A percentile compares a stretch with the other conserved stretches of the same genome.
Conservation (phyloP, 53 echinoderm and acorn worm genomes). For the Holothuria leucospilota region DNA sequence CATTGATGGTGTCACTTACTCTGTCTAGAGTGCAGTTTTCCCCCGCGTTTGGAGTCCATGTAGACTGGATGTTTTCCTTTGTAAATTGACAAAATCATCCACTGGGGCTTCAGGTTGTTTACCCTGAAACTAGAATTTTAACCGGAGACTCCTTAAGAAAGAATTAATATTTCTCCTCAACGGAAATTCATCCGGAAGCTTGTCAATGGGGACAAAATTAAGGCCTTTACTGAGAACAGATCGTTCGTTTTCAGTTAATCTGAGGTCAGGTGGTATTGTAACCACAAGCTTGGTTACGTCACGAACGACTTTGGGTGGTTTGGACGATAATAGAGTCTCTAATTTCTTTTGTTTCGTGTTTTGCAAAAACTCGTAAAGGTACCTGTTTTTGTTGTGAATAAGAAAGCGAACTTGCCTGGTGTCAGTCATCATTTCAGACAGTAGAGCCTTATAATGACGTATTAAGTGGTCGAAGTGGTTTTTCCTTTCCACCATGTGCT, state of each 20-base stretch:
- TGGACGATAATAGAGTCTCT: background rate
- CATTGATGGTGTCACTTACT: background rate
- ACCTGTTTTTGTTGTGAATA: background rate
- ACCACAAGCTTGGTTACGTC: slow-evolving; percentile 9
- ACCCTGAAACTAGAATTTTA: slow-evolving; percentile 31
- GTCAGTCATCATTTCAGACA: background rate
- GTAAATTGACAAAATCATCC: background rate
- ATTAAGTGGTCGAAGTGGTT: background rate
- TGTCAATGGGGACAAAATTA: slow-evolving; percentile 44
- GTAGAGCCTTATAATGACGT: background rate
- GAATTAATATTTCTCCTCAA: slow-evolving; percentile 5
- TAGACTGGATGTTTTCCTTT: background rate
- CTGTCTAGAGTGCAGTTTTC: background rate
- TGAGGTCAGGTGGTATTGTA: slow-evolving; percentile 41
- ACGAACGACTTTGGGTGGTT: background rate
- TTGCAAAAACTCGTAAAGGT: background rate
- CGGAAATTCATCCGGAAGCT: slow-evolving; percentile 3
- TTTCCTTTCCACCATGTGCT: slow-evolving; percentile 1
- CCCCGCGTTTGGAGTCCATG: background rate
- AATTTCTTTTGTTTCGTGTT: background rate
- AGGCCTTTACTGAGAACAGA: slow-evolving; percentile 40
- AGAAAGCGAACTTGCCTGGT: background rate
- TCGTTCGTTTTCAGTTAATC: slow-evolving; percentile 22
- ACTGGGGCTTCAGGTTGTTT: background rate
- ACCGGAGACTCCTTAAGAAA: slow-evolving; percentile 4